These are phyloP conservation scores for Grus americana DNA, from an alignment of 2,113 vertebrate species.

Conservation along the genomic window DNA sequence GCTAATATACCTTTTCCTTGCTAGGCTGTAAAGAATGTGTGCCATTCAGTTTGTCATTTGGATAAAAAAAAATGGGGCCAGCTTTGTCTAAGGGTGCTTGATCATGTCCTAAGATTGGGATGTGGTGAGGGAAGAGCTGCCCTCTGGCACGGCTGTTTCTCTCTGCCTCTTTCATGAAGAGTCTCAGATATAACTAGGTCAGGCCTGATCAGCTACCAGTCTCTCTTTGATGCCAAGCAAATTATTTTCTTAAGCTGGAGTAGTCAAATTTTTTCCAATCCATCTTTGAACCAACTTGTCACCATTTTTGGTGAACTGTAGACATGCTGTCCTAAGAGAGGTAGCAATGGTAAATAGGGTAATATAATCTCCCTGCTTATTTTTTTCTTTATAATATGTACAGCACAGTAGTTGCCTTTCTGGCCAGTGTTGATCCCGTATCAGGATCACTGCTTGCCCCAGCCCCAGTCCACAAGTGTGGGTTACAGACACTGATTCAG, in stretches of 20 bases:
- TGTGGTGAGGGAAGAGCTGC: background rate
- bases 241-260: background rate
- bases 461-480: background rate
- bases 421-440: background rate
- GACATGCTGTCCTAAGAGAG: background rate
- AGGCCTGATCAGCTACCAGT: background rate
- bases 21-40: fast-evolving
- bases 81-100: background rate
- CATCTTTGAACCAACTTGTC: background rate
- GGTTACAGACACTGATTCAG: background rate
- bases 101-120: background rate
- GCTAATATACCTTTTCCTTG: background rate
- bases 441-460: background rate
- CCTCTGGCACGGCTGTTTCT: background rate
- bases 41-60: background rate
- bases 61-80: background rate
- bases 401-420: background rate
- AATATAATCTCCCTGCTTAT: background rate
- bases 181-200: background rate
- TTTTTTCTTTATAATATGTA: background rate
- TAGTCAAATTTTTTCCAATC: background rate
- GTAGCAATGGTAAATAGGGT: background rate
- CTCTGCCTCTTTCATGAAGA: background rate
- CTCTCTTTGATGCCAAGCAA: background rate
- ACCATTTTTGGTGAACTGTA: background rate